A percentile compares a stretch with the other conserved stretches of the same genome.
Conservation (phyloP, 2,797 vertebrate genomes). For the Rhincodon typus region DNA sequence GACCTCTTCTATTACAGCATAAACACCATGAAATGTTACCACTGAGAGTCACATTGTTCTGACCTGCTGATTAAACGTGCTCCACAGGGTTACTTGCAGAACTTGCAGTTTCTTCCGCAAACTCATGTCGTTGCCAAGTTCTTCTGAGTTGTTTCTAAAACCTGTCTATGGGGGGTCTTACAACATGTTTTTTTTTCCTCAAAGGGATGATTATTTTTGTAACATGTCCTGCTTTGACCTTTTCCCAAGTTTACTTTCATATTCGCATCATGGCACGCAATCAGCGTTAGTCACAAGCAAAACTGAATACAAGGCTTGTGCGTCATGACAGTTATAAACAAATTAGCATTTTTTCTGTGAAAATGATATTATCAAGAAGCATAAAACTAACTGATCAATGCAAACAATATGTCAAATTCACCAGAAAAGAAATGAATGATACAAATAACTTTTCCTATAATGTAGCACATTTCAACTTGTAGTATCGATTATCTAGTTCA, state of each 20-base stretch:
- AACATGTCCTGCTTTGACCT: not conserved
- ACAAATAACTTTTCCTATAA: not conserved
- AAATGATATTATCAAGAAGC: not conserved
- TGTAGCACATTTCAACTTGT: not conserved
- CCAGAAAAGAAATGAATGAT: not conserved
- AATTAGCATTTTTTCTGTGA: not conserved
- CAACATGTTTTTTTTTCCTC: not conserved
- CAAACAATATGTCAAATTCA: not conserved
- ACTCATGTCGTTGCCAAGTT: not conserved
- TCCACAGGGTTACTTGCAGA: not conserved
- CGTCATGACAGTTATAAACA: not conserved
- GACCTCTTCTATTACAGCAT: not conserved
- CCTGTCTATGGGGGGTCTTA: not conserved
- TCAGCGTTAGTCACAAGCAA: not conserved
- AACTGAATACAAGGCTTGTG: not conserved
- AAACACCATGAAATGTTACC: not conserved
- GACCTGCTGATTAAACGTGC: not conserved
- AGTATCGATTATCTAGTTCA: not conserved
- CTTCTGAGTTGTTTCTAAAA: not conserved
- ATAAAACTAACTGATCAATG: not conserved
- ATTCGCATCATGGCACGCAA: not conserved
- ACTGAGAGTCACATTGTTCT: not conserved
- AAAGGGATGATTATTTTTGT: not conserved
- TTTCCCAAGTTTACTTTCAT: not conserved
- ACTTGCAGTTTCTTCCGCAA: not conserved